Base-by-base conservation (phyloP, 2,888 invertebrate genomes). In the Bombylius discolor region DNA sequence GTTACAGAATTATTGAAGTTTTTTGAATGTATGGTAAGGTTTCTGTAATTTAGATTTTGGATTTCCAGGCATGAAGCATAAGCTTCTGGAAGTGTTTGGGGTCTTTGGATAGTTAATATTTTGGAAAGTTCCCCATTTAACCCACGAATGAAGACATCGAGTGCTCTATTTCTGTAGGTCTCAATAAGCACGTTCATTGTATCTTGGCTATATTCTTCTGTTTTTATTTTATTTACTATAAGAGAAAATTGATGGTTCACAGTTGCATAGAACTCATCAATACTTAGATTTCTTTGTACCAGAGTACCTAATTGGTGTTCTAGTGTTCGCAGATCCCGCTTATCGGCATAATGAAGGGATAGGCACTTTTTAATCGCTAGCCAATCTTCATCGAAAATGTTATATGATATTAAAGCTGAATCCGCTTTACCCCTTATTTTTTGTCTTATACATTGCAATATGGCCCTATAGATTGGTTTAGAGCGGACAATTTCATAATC, bases 201-300 rank as follows among this genome's bases (percentile, higher is more conserved):
- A 52, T 62, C 62, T 9, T 47, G 48, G 1, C 61, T 58, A 53
- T 62, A 55, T 39, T 57, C 54, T 49, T 62, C 61, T 1, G 59
- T 59, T 55, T 64, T 60, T 5, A 64, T 39, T 47, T 63, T 62
- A 36, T 62, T 62, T 7, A 62, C 59, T 31, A 62, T 58, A 11
- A 63, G 52, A 2, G 56, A 53, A 49, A 36, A 36, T 36, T 36
- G 34, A 8, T 36, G 34, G 8, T 60, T 63, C 5, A 61, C 56
- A 32, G 14, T 56, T 1, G 61, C 59, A 48, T 54, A 54, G 36
- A 53, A 53, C 32, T 49, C 49, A 44, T 53, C 49, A 5, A 55
- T 9, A 9, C 32, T 50, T 36, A 51, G 46, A 32, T 47, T 46
- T 32, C 23, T 32, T 48, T 49, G 49, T 31, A 36, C 14, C 13